Base-by-base conservation (phyloP, 2,113 vertebrate genomes). In the Sturnus vulgaris region DNA sequence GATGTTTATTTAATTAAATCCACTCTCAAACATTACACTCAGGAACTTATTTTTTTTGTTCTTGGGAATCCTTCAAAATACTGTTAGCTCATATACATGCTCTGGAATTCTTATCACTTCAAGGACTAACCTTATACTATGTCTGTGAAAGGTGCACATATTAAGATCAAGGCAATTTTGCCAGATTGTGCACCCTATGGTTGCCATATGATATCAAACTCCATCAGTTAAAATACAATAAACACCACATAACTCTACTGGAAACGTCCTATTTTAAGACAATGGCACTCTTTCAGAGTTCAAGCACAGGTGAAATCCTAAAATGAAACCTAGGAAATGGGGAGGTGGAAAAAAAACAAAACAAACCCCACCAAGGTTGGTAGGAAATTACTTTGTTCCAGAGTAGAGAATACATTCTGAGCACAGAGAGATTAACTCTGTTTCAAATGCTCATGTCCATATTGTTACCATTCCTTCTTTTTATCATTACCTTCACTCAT, bases 1-100 rank as follows among this genome's bases (percentile, higher is more conserved):
- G 98, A 99, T 98, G 98, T 98, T 98, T 97, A 97, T 92, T 97
- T 97, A 96, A 98, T 98, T 97, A 97, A 97, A 95, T 80, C 92
- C 95, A 90, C 72, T 95, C 89, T 97, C 96, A 80, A 88, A 78
- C 31, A 78, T 28, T 70, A 75, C 82, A 83, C 77, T 80, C 73
- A 94, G 91, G 64, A 89, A 75, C 27, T 18, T 47, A 10, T n/a
- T 66, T 55, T 76, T 76, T 88, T 84, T 25, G 81, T 64, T 75
- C 69, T n/a, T 78, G 78, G 82, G 91, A 88, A 95, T 91, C 83
- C 84, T 56, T 96, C 73, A 84, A 88, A 86, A 91, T n/a, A 46
- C 86, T 77, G 50, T 72, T 84, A 73, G 71, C 31, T 86, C 66
- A 93, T 57, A 55, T 12, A 79, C 25, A 57, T 40, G 27, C 35